Percentiles rank a stretch among this genome's conserved stretches.
Evolutionary conservation across 2,888 invertebrate species (phyloP).

Genomic region (Andrena fulva): DNA sequence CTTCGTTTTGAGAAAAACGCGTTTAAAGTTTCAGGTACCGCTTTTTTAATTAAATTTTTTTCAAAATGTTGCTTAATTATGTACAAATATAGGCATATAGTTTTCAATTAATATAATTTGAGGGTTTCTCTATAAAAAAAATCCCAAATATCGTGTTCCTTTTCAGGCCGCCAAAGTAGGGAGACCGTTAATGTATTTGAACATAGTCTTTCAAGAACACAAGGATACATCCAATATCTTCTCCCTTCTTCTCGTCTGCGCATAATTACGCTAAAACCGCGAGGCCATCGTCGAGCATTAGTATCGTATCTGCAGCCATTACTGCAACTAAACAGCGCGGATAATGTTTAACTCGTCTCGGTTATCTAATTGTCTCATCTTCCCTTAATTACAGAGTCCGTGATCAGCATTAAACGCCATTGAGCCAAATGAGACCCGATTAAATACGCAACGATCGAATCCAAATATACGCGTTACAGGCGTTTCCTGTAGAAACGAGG

Average conservation of each 20-base stretch:
- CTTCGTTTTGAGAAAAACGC: too few relatives aligned
- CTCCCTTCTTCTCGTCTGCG: not conserved
- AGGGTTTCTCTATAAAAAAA: not conserved
- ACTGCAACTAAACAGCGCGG: slow-evolving; percentile 9
- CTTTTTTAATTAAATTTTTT: too few relatives aligned
- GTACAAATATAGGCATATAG: too few relatives aligned
- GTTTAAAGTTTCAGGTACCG: too few relatives aligned
- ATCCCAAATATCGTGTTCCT: not conserved
- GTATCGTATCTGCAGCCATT: not conserved
- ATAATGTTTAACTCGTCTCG: slow-evolving; percentile 9
- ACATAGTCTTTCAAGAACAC: not conserved
- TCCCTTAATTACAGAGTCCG: not conserved
- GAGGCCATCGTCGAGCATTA: not conserved
- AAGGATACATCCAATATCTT: not conserved
- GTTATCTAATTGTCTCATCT: slow-evolving; percentile 22
- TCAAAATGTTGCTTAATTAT: too few relatives aligned
- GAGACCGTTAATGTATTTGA: not conserved
- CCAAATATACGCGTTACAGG: not conserved
- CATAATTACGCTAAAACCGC: slow-evolving; percentile 5
- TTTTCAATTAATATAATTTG: too few relatives aligned
- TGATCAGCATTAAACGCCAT: slow-evolving; percentile 14
- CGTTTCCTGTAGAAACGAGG: not conserved
- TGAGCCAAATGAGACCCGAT: not conserved
- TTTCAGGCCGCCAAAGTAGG: slow-evolving; percentile 9
- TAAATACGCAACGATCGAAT: slow-evolving; percentile 1